Evolutionary conservation across 53 echinoderm and acorn worm species (phyloP), one percentile per base, ranked within the genome.

Genomic region (Holothuria scabra): DNA sequence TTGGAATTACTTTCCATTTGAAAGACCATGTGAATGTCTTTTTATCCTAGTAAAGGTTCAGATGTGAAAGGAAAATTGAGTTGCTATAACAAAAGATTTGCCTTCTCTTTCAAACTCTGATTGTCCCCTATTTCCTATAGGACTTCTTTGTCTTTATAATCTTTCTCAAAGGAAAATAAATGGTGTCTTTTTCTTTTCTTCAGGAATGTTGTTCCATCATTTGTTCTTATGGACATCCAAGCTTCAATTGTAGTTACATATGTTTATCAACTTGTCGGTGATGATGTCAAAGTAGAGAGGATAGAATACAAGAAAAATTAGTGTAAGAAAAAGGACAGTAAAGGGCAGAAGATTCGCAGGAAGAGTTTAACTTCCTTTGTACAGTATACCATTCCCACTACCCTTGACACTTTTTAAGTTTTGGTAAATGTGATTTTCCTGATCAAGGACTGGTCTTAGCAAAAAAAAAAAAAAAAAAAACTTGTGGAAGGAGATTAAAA

Each of bases 301-400:
- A 99, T 99, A 94, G 99, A 99, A 28, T 99, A 99, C 61, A 99
- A 99, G 81, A 99, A 99, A 84, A 92, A 99, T 85, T 92, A 80
- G 89, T 8, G n/a, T 41, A 18, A 18, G 18, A 52, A 18, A 52
- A 52, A 18, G 52, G 18, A 52, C 18, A 16, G 16, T 52, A 18
- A 10, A 29, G 66, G 32, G 25, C 37, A 52, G 66, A 30, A 30
- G 19, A 65, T 16, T 16, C n/a, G 12, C 19, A 78, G 52, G 52
- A n/a, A 14, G 7, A 78, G 13, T 30, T 5, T 12, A 20, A 28
- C 70, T 69, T 7, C 32, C 19, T 28, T 67, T 32, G 28, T 63
- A 5, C 12, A 12, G 13, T 65, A 12, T 30, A 20, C 32, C 20
- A 18, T 14, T 20, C 29, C 14, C 65, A 26, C 5, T 65, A 20